Percentiles rank a stretch among this genome's conserved stretches.
phyloP scores from a whole-genome alignment of 2,888 invertebrate genomes.

The Tetanocera ferruginea region DNA sequence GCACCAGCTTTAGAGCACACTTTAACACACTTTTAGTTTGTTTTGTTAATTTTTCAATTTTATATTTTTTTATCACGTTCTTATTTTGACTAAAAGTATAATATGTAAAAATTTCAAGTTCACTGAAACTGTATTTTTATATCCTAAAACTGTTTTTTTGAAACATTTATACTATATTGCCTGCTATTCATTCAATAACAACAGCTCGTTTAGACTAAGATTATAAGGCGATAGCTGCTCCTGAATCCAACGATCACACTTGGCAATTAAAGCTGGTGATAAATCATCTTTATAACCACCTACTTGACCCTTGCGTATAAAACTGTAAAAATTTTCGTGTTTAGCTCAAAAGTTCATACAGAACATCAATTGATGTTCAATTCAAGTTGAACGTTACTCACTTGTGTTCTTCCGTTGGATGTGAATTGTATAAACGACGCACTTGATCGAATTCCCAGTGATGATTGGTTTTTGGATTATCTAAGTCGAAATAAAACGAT shows the following conservation, averaged over 20 bases:
- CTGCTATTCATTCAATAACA: slow-evolving; percentile 15
- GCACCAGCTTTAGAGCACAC: no score
- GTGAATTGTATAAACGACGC: background rate
- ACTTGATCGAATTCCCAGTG: slow-evolving; percentile 48
- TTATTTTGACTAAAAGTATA: no score
- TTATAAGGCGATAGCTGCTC: slow-evolving; percentile 37
- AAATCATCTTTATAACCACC: slow-evolving; percentile 47
- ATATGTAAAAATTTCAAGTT: no score
- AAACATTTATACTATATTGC: no score
- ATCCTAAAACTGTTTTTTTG: no score
- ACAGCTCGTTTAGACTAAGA: slow-evolving; percentile 42
- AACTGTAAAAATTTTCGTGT: slow-evolving; percentile 34
- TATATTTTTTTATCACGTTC: no score
- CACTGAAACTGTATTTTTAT: no score
- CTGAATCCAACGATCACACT: slow-evolving; percentile 45
- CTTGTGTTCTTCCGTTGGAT: slow-evolving; percentile 41
- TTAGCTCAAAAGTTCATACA: no score
- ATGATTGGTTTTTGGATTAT: slow-evolving; percentile 59
- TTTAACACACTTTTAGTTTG: no score
- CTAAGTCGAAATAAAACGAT: slow-evolving; percentile 38
- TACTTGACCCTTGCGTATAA: slow-evolving; percentile 48
- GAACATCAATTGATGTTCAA: no score
- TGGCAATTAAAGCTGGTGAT: slow-evolving; percentile 40
- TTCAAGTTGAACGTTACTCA: no score
- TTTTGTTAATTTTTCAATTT: no score